Percentiles rank a stretch among this genome's conserved stretches.
Conservation (phyloP, 2,113 vertebrate species). For the Alethe diademata region DNA sequence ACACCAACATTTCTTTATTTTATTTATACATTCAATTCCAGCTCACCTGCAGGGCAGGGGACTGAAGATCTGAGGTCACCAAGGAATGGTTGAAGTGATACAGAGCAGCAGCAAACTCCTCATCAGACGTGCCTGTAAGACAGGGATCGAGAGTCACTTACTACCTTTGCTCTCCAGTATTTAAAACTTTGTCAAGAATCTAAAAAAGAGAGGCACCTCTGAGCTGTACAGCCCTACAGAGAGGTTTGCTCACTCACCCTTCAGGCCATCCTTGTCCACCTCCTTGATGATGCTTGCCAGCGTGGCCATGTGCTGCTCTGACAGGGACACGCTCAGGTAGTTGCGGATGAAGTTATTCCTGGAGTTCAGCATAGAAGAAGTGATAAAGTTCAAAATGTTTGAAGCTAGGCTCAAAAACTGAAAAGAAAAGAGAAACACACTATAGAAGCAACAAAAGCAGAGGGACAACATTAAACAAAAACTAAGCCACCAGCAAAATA, state of each 20-base stretch:
- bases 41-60: conserved; percentile 89
- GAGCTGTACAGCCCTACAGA: not conserved
- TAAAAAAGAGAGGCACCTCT: not conserved
- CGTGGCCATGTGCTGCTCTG: conserved; percentile 95
- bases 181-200: not conserved
- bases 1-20: not conserved
- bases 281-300: conserved; percentile 98
- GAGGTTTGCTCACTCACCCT: conserved; percentile 74
- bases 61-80: conserved; percentile 96
- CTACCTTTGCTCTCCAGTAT: not conserved
- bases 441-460: not conserved
- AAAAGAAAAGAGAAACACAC: not conserved
- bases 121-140: conserved; percentile 87
- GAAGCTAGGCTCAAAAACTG: conserved; percentile 95
- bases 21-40: not conserved
- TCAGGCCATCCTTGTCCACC: conserved; percentile 94
- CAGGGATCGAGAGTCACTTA: not conserved
- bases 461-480: not conserved
- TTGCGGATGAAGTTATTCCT: conserved; percentile 98
- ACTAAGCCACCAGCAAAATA: not conserved
- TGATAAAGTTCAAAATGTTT: conserved; percentile 96
- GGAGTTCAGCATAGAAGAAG: conserved; percentile 96
- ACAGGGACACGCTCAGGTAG: conserved; percentile 95
- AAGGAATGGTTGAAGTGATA: conserved; percentile 98
- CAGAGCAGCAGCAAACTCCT: conserved; percentile 92